A percentile compares a stretch with the other conserved stretches of the same genome.
These are phyloP conservation scores for Anarrhichthys ocellatus DNA, from an alignment of 2,113 vertebrate genomes.

Conservation along the genomic window DNA sequence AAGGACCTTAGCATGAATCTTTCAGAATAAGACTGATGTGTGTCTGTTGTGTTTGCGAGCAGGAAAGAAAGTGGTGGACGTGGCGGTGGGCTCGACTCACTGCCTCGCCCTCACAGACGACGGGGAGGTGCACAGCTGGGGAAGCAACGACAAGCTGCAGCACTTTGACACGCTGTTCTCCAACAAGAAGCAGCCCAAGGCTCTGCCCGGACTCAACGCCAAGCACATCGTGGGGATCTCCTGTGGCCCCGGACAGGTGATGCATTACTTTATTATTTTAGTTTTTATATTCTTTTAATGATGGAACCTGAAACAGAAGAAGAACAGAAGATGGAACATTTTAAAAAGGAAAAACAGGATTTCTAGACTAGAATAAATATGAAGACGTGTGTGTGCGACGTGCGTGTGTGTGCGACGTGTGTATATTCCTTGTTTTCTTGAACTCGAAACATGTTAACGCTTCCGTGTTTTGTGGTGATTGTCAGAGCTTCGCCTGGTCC, in stretches of 20 bases:
- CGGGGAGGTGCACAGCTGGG: conserved; percentile 97
- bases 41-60: neutral
- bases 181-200: conserved; percentile 94
- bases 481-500: conserved; percentile 93
- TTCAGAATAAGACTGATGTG: neutral
- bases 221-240: conserved; percentile 96
- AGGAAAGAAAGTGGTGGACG: conserved; percentile 97
- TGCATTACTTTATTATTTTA: no score
- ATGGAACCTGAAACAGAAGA: no score
- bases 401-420: no score
- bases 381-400: no score
- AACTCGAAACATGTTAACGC: no score
- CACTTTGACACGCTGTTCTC: conserved; percentile 97
- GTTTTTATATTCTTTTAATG: no score
- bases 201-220: conserved; percentile 92
- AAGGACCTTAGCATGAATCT: no score
- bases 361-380: no score
- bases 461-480: conserved; percentile 2
- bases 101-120: conserved; percentile 96
- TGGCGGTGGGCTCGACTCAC: conserved; percentile 96
- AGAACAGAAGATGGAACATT: no score
- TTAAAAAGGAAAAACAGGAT: no score
- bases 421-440: no score
- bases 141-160: conserved; percentile 97
- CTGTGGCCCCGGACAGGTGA: conserved; percentile 96